Evolutionary conservation across 2,797 vertebrate genomes (phyloP).

Genomic region (Microctenopoma stevenorrisi): DNA sequence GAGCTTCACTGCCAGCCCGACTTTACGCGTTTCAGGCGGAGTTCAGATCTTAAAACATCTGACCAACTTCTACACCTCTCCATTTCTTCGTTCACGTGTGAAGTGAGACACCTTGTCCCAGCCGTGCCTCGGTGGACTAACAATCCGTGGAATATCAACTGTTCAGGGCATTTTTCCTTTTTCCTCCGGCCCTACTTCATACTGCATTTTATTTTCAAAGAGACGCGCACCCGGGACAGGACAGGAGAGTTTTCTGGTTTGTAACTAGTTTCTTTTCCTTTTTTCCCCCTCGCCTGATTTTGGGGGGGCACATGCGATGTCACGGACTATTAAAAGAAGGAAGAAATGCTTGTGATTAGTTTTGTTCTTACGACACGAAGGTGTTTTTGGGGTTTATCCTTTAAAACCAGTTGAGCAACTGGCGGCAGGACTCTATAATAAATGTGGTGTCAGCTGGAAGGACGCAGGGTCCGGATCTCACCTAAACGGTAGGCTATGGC

Average conservation of each 20-base stretch:
- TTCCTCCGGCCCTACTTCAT: conserved; percentile 16
- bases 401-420: conserved; percentile 67
- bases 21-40: conserved; percentile 71
- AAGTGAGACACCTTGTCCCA: conserved; percentile 18
- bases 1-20: conserved; percentile 9
- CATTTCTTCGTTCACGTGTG: conserved; percentile 60
- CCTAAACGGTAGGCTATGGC: conserved; percentile 82
- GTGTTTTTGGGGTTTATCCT: conserved; percentile 36
- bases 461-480: conserved; percentile 87
- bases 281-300: conserved; percentile 18
- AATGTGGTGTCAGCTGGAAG: conserved; percentile 85
- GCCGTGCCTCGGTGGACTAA: conserved; percentile 27
- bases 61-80: conserved; percentile 54
- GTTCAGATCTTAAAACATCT: conserved; percentile 69
- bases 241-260: conserved; percentile 31
- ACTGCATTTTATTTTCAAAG: not conserved
- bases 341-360: conserved; percentile 42
- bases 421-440: conserved; percentile 76
- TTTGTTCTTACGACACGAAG: conserved; percentile 6
- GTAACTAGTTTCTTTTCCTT: conserved; percentile 11
- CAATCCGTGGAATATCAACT: conserved; percentile 50
- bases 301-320: conserved; percentile 57
- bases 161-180: conserved; percentile 2
- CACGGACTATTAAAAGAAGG: conserved; percentile 57
- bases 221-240: conserved; percentile 43